A percentile compares a stretch with the other conserved stretches of the same genome.
phyloP scores from a whole-genome alignment of 2,888 invertebrate species.

The Tenthredo amoena region DNA sequence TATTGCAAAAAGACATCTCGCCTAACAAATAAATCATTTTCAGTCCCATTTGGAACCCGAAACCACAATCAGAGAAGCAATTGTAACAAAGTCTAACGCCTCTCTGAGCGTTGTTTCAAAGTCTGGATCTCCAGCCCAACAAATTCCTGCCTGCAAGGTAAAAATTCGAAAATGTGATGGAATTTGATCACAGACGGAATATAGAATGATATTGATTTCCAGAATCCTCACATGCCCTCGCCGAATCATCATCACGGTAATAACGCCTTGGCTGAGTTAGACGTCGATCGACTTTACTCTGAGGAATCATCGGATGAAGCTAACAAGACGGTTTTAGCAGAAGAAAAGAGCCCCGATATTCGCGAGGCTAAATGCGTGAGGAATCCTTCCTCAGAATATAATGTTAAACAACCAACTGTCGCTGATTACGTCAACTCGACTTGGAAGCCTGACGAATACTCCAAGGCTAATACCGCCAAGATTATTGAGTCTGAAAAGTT shows the following conservation, averaged over 20 bases:
- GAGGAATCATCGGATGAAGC: conserved; percentile 70
- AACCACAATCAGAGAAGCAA: conserved; percentile 72
- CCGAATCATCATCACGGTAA: conserved; percentile 64
- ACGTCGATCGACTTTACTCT: conserved; percentile 64
- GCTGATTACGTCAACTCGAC: conserved; percentile 74
- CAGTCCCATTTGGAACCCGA: conserved; percentile 70
- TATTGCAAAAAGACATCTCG: neutral
- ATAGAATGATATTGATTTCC: conserved; percentile 44
- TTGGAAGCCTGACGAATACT: conserved; percentile 75
- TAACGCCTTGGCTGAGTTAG: conserved; percentile 61
- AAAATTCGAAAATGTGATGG: neutral
- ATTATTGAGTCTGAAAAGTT: conserved; percentile 74
- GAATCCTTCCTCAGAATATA: conserved; percentile 73
- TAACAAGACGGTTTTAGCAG: conserved; percentile 71
- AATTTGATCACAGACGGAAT: neutral
- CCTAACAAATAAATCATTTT: conserved; percentile 42
- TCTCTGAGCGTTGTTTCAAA: conserved; percentile 67
- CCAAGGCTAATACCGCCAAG: conserved; percentile 73
- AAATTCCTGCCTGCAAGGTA: conserved; percentile 66
- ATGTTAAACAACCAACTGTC: conserved; percentile 71
- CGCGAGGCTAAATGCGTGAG: conserved; percentile 76
- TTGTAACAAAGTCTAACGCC: conserved; percentile 70
- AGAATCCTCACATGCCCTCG: conserved; percentile 61
- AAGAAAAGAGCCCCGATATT: conserved; percentile 74
- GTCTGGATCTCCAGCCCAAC: conserved; percentile 65